Evolutionary conservation across 92 coral and sea anemone genomes (phyloP), one percentile per base, ranked within the genome.

Genomic region (Galaxea fascicularis): DNA sequence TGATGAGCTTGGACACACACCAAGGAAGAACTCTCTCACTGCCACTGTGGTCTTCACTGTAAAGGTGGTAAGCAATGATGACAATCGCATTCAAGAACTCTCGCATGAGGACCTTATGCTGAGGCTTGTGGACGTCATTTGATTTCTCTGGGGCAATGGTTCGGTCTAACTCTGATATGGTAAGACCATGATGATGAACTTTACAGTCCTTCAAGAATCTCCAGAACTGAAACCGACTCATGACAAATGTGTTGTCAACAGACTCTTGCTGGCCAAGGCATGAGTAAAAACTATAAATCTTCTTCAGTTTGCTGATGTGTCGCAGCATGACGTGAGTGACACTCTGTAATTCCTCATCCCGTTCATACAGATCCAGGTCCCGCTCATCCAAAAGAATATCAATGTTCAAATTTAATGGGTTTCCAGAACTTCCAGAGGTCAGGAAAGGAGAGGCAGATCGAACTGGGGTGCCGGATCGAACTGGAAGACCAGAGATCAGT

Each of bases 191-290:
- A 41, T 93, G 94, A 58, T 97, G 99, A 44, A 95, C 92, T 67
- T 88, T 74, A 58, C 95, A 92, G 84, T 97, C 99, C 80, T 97
- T 97, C 58, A 97, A 62, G 74, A 97, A 95, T 46, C 99, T 79
- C 95, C 99, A 97, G 82, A 97, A 90, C 86, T 97, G 99, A 82
- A 97, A 69, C 51, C 87, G 86, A 4, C 93, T 95, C 94, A 97
- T 90, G 18, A 92, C 99, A 76, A 92, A 97, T 8, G 99, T 97
- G 78, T 97, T 97, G 80, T 97, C 99, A 22, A 88, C 78, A 28
- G 98, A 95, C 4, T 74, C 76, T 79, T 89, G 94, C 76, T 79
- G 90, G 17, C 99, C 98, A 16, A 97, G 90, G 14, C 93, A 87
- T 75, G 95, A 95, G 74, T 97, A 97, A 84, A 81, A 93, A 65